A percentile compares a stretch with the other conserved stretches of the same genome.
Conservation (phyloP, 2,113 vertebrate genomes). For the Speoplatyrhinus poulsoni region DNA sequence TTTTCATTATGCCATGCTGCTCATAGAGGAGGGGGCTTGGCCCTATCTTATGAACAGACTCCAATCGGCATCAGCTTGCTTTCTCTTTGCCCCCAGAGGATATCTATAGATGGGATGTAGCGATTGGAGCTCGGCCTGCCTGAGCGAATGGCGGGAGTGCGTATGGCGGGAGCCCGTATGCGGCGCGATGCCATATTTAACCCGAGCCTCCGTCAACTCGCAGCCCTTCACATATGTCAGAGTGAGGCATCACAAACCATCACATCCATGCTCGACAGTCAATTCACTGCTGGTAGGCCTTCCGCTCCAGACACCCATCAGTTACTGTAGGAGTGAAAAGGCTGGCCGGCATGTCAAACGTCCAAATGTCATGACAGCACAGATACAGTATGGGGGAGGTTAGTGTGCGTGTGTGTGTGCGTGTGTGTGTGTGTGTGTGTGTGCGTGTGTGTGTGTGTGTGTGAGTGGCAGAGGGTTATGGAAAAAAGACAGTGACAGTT, state of each 20-base stretch:
- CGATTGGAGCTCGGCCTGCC: too few species aligned
- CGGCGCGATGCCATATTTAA: constrained; percentile 31
- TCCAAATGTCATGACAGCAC: constrained; percentile 55
- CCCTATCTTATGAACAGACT: too few species aligned
- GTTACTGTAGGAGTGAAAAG: constrained; percentile 45
- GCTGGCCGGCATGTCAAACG: constrained; percentile 52
- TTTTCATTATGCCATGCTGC: too few species aligned
- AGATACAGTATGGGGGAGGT: constrained; percentile 11
- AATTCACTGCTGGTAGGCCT: constrained; percentile 59
- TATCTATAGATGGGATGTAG: too few species aligned
- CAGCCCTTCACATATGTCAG: constrained; percentile 48
- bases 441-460: background rate
- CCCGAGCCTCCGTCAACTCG: constrained; percentile 12
- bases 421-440: background rate
- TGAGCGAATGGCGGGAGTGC: constrained; percentile 1
- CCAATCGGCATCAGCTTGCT: too few species aligned
- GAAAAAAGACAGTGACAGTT: constrained; percentile 25
- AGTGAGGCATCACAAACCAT: constrained; percentile 43
- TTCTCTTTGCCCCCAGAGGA: too few species aligned
- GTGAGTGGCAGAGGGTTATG: background rate
- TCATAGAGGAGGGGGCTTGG: too few species aligned
- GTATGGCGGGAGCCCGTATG: background rate
- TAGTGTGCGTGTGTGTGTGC: background rate
- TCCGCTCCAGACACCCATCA: constrained; percentile 57
- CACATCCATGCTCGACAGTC: constrained; percentile 45